Conservation (phyloP, 2,888 invertebrate genomes). For the Agonopterix subpropinquella region DNA sequence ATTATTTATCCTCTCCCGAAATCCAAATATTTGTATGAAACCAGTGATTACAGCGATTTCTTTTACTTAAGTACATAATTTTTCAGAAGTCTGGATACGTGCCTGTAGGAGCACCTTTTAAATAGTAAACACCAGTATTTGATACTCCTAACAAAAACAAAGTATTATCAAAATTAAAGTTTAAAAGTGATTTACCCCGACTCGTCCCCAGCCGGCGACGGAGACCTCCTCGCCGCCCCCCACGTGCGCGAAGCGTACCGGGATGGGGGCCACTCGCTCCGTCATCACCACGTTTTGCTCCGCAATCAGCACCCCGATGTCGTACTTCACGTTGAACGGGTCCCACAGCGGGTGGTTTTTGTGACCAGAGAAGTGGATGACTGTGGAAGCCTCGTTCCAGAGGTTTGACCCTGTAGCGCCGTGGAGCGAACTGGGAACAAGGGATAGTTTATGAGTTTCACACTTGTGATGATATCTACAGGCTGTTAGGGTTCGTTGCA, state of each 20-base stretch:
- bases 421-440: conserved; percentile 18
- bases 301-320: conserved; percentile 23
- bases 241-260: conserved; percentile 15
- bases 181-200: conserved; percentile 14
- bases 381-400: conserved; percentile 20
- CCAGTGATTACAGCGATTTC: no score
- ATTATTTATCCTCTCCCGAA: no score
- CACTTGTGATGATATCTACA: not conserved
- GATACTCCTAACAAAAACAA: no score
- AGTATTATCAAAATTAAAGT: no score
- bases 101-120: no score
- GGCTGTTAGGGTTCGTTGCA: no score
- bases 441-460: no score
- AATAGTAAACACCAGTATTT: no score
- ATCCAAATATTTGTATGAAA: no score
- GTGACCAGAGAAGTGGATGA: conserved; percentile 16
- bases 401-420: conserved; percentile 26
- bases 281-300: conserved; percentile 8
- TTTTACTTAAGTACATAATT: no score
- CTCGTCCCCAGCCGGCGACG: conserved; percentile 36
- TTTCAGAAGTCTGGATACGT: no score
- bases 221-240: conserved; percentile 12
- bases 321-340: conserved; percentile 23
- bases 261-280: conserved; percentile 12
- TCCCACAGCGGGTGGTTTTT: conserved; percentile 29